Evolutionary conservation across 2,113 vertebrate genomes (phyloP), one percentile per base, ranked within the genome.

Genomic region (Podilymbus podiceps): DNA sequence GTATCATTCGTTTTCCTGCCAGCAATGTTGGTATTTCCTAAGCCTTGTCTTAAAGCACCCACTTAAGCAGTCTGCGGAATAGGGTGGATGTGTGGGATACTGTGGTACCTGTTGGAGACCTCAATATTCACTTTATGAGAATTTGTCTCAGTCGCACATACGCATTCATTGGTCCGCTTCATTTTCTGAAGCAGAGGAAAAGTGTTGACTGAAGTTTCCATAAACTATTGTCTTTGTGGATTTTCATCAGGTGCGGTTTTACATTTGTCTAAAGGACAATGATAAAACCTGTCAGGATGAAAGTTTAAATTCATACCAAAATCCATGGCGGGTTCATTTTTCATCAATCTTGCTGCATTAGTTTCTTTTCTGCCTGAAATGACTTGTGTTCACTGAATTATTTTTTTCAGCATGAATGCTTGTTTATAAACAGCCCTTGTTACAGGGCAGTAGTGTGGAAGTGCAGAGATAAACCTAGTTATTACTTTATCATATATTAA

Each of bases 401-500:
- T 4, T 23, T 81, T 30, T 66, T 85, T 94, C 68, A 93, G 35
- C 60, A 72, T 24, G 62, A 93, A 50, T 30, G 52, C 55, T 97
- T 83, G 78, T 88, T 94, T 92, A 85, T 67, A 88, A 93, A 85
- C 71, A 87, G 25, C 22, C 15, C 44, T 88, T 93, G 27, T 93
- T 66, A 40, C 68, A 64, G 68, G 44, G 56, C 81, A 79, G 62
- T 53, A 93, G 73, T 80, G 58, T 93, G 75, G 64, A 93, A 86
- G 52, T 49, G 31, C 50, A 84, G 30, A 90, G 88, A 94, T 79
- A 96, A 95, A 91, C 60, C 59, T 77, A 90, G 47, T 63, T 86
- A 95, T 96, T 90, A 84, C 50, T 94, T 96, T 90, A 75, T 77
- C 96, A 63, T 88, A 82, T 83, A 74, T 95, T 97, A 97, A 97